phyloP scores from a whole-genome alignment of 2,113 vertebrate species.

The Danio rerio region GRCz12tu NC_133196.1:18079501-18080000 shows the following conservation, averaged over 20 bases:
- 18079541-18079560: neutral
- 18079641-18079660: conserved; percentile 16
- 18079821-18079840: conserved; percentile 44
- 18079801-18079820: conserved; percentile 43
- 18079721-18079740: conserved; percentile 17
- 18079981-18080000: conserved; percentile 42
- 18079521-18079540: neutral
- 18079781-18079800: conserved; percentile 47
- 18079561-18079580: neutral
- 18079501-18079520: conserved; percentile 7
- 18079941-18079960: conserved; percentile 8
- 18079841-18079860: conserved; percentile 45
- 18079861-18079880: conserved; percentile 45
- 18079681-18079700: neutral
- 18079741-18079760: neutral
- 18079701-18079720: neutral
- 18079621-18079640: neutral
- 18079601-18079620: neutral
- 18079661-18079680: neutral
- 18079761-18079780: conserved; percentile 18
- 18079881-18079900: conserved; percentile 54
- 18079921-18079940: conserved; percentile 40
- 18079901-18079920: conserved; percentile 44
- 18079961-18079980: conserved; percentile 29
- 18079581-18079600: conserved; percentile 5